These are phyloP conservation scores for Cynaeus angustus DNA, from an alignment of 2,888 invertebrate species.

Conservation along the genomic window DNA sequence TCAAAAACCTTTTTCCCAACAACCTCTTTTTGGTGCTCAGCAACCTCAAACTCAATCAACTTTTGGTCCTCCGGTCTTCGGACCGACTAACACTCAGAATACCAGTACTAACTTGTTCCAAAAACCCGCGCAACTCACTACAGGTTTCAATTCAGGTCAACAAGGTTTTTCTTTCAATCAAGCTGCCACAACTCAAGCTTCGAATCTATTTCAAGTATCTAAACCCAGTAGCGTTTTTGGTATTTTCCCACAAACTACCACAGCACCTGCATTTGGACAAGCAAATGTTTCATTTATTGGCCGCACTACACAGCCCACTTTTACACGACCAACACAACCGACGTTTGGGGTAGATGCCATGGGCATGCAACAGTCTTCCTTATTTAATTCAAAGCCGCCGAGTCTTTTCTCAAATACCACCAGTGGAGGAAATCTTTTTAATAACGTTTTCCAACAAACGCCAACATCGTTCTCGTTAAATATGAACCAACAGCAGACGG, in stretches of 20 bases:
- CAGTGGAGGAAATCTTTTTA: conserved; percentile 34
- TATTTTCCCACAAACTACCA: conserved; percentile 56
- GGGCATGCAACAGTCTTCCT: conserved; percentile 55
- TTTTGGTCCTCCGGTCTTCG: conserved; percentile 72
- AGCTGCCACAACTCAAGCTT: conserved; percentile 56
- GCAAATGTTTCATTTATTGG: conserved; percentile 35
- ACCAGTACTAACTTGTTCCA: conserved; percentile 68
- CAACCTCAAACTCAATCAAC: conserved; percentile 68
- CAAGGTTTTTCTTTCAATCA: conserved; percentile 66
- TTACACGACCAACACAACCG: conserved; percentile 26
- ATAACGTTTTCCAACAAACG: conserved; percentile 47
- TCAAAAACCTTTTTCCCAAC: conserved; percentile 72
- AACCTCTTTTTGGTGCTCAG: conserved; percentile 64
- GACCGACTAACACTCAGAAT: conserved; percentile 58
- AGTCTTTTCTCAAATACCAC: conserved; percentile 74
- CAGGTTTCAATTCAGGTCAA: conserved; percentile 64
- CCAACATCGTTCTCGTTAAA: conserved; percentile 49
- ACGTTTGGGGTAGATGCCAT: conserved; percentile 46
- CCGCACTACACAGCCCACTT: conserved; percentile 6
- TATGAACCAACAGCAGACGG: conserved; percentile 57
- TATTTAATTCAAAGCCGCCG: conserved; percentile 72
- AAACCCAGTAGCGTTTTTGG: conserved; percentile 62
- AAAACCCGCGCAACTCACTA: conserved; percentile 71
- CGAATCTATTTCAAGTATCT: conserved; percentile 62
- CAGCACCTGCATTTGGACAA: conserved; percentile 66